phyloP scores from a whole-genome alignment of 2,797 vertebrate genomes.

The Tokudaia muenninki region DNA sequence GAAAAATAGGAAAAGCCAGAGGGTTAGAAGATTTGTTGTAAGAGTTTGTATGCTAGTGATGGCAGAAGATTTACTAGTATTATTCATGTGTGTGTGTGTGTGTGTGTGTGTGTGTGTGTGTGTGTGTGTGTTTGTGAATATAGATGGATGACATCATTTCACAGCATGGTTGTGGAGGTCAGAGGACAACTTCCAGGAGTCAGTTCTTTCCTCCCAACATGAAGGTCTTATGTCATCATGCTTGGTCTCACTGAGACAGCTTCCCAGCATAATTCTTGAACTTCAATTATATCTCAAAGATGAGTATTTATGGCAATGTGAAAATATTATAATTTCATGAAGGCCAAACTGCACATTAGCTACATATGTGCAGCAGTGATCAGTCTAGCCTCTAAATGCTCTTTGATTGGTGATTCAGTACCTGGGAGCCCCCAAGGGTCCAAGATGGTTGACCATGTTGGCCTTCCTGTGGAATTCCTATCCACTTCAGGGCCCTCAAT shows the following conservation, averaged over 20 bases:
- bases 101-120: background rate
- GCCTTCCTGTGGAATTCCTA: background rate
- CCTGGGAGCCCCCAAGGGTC: background rate
- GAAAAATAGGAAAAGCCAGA: background rate
- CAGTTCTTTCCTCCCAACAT: background rate
- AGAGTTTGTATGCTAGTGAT: background rate
- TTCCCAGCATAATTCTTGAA: background rate
- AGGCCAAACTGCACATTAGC: background rate
- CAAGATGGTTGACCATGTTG: background rate
- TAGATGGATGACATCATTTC: background rate
- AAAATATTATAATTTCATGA: background rate
- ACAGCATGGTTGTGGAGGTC: background rate
- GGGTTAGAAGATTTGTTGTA: no score
- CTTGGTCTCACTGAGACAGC: background rate
- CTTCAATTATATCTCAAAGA: conserved; percentile 11
- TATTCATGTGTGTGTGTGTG: no score
- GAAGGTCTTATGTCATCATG: background rate
- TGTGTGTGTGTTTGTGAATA: background rate
- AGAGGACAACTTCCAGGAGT: background rate
- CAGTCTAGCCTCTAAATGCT: background rate
- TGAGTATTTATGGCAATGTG: background rate
- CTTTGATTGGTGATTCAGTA: background rate
- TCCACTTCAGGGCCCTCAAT: background rate
- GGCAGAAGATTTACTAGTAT: background rate
- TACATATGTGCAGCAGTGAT: background rate